Conservation (phyloP, 1,140 invertebrate genomes). For the Lutraria rhynchaena region DNA sequence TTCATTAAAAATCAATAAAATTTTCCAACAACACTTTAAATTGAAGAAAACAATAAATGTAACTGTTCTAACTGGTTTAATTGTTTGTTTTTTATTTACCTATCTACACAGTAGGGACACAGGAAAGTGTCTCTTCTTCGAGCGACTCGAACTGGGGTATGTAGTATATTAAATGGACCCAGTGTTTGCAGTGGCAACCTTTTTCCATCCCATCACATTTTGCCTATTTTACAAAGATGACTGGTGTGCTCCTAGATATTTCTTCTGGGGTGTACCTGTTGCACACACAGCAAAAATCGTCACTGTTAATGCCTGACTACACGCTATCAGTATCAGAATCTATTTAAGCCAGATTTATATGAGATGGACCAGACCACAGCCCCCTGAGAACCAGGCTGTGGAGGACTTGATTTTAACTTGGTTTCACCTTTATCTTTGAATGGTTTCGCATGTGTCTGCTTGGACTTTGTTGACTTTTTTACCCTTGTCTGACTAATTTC, state of each 20-base stretch:
- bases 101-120: no score
- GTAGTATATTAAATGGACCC: no score
- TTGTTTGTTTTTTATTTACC: no score
- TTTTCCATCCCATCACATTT: conserved; percentile 7
- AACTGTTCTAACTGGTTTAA: background rate
- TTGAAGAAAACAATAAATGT: no score
- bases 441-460: background rate
- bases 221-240: no score
- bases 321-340: background rate
- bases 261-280: background rate
- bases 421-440: background rate
- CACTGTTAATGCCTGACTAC: background rate
- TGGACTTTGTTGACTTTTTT: conserved; percentile 4
- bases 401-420: background rate
- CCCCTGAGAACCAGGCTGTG: conserved; percentile 6
- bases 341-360: background rate
- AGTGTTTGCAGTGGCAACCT: background rate
- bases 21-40: background rate
- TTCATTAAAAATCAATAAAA: conserved; percentile 1
- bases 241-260: no score
- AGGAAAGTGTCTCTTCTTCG: no score
- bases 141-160: no score
- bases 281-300: conserved; percentile 4
- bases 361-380: no score
- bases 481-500: conserved; percentile 1